phyloP scores from a whole-genome alignment of 2,888 invertebrate genomes.

The Danaus chrysippus region DNA sequence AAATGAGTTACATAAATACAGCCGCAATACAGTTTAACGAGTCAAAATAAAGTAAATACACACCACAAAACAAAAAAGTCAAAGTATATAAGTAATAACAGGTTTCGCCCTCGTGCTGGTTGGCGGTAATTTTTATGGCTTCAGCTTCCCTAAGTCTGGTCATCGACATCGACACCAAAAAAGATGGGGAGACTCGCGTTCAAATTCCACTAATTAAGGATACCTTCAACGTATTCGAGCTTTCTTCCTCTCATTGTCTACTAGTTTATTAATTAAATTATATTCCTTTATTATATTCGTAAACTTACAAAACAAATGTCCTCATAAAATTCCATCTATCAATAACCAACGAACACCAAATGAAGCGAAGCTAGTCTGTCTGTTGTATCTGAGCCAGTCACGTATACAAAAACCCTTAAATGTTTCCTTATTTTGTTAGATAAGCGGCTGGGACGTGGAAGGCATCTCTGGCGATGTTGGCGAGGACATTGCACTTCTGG shows the following conservation, averaged over 20 bases:
- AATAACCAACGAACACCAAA: slow-evolving; percentile 10
- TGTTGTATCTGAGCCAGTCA: slow-evolving; percentile 22
- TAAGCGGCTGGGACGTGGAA: slow-evolving; percentile 49
- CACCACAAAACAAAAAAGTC: slow-evolving; percentile 18
- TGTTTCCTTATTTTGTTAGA: slow-evolving; percentile 52
- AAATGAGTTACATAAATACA: too few species aligned
- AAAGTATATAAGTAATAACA: slow-evolving; percentile 45
- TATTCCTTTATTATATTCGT: not conserved
- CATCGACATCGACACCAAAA: slow-evolving; percentile 63
- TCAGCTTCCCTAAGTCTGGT: slow-evolving; percentile 70
- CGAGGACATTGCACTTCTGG: slow-evolving; percentile 78
- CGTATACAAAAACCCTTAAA: slow-evolving; percentile 37
- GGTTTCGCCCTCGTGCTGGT: slow-evolving; percentile 60
- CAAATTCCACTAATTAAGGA: slow-evolving; percentile 41
- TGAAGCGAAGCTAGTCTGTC: slow-evolving; percentile 7
- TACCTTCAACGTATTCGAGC: slow-evolving; percentile 1
- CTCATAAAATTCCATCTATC: slow-evolving; percentile 14
- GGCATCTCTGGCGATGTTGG: slow-evolving; percentile 70
- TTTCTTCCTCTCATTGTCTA: not conserved
- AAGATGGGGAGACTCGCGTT: slow-evolving; percentile 40
- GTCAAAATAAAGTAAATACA: not conserved
- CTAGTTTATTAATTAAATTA: not conserved
- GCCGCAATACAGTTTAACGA: too few species aligned
- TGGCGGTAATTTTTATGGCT: slow-evolving; percentile 61
- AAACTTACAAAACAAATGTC: not conserved